These are phyloP conservation scores for Lordiphosa mommai DNA, from an alignment of 1,140 invertebrate genomes.

Conservation along the genomic window DNA sequence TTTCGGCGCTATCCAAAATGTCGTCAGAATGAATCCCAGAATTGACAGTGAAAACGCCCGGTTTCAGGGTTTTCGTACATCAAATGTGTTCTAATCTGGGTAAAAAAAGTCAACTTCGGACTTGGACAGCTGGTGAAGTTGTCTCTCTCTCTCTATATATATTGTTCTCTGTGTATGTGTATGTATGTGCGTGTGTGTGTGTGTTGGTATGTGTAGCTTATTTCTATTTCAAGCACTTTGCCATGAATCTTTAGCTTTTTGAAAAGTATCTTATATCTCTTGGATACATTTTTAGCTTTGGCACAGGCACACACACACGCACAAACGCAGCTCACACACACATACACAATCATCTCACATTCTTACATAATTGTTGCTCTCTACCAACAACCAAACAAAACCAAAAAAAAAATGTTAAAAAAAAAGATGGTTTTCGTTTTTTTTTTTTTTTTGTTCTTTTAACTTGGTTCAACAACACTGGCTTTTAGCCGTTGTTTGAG, in stretches of 20 bases:
- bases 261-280: slow-evolving; percentile 51
- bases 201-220: slow-evolving; percentile 20
- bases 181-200: slow-evolving; percentile 13
- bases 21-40: neutral
- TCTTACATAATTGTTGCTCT: neutral
- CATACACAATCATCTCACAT: slow-evolving; percentile 6
- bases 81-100: too few species aligned
- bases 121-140: neutral
- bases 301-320: slow-evolving; percentile 9
- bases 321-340: slow-evolving; percentile 42
- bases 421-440: slow-evolving; percentile 13
- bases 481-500: slow-evolving; percentile 13
- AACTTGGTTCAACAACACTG: slow-evolving; percentile 8
- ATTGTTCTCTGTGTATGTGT: slow-evolving; percentile 2
- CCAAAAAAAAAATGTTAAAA: slow-evolving; percentile 8
- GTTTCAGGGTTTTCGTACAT: too few species aligned
- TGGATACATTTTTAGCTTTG: slow-evolving; percentile 58
- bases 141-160: slow-evolving; percentile 10
- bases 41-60: neutral
- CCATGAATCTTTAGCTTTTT: slow-evolving; percentile 24
- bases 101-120: too few species aligned
- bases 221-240: slow-evolving; percentile 63
- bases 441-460: slow-evolving; percentile 13
- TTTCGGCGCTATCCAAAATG: too few species aligned
- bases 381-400: slow-evolving; percentile 6